Evolutionary conservation across 1,140 invertebrate genomes (phyloP), one percentile per base, ranked within the genome.

Genomic region (Drosophila parabipectinata): DNA sequence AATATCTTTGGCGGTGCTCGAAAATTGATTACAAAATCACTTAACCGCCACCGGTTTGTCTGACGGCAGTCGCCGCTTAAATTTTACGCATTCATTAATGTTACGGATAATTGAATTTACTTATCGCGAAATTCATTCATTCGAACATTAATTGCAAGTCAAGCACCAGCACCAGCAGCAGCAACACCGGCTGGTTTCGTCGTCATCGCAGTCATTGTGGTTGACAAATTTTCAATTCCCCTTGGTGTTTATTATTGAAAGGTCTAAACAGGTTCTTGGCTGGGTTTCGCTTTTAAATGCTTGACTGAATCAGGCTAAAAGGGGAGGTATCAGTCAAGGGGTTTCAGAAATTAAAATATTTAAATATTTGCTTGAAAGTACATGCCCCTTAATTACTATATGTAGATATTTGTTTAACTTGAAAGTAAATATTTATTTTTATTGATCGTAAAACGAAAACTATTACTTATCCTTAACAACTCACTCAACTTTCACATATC

Each of bases 41-140:
- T 78, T 82, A 64, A 54, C 64, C 77, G 64, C 47, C 60, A 58
- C 78, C 55, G 54, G 77, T 83, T 77, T 72, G 24, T 52, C 59
- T 53, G 54, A 59, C 51, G 32, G 28, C 69, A 69, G 59, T 75
- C 67, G 71, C 83, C 60, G 82, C 67, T 88, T 87, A 83, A 75
- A 78, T 87, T 88, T 88, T 88, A 88, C 83, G 79, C 83, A 88
- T 88, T 88, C 76, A 88, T 88, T 88, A 83, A 83, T 83, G 79
- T 77, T 88, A 53, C 72, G 83, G 76, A 79, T 88, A 88, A 88
- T 88, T 88, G 83, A 88, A 88, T 88, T 88, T 88, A 88, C 83
- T 88, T 88, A 88, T 88, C 83, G 84, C 63, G 47, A 77, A 83
- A 88, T 77, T 77, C 83, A 88, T 88, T 88, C 83, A 88, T 78